Evolutionary conservation across 2,888 invertebrate species (phyloP), one percentile per base, ranked within the genome.

Genomic region (Unio pictorum): DNA sequence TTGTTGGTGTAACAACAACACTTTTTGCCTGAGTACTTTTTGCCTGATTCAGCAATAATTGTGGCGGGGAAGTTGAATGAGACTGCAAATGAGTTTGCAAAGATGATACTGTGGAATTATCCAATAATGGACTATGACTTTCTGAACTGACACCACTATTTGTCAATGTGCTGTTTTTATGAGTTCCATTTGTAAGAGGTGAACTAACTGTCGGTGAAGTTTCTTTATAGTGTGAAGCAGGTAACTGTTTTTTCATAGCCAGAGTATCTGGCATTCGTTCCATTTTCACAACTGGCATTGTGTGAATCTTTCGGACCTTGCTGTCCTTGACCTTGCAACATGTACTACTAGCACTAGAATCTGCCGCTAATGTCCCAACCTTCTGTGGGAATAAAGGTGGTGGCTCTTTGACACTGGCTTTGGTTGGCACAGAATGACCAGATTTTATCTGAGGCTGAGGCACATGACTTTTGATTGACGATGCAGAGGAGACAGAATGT

Each of bases 271-370:
- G 81, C 69, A 89, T 87, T 55, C 89, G 81, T 72, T 89, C 88
- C 64, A 89, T 85, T 75, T 88, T 87, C 34, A 89, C 89, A 11
- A 89, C 86, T 64, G 89, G 89, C 74, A 86, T 81, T 34, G 84
- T 74, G 71, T 84, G 84, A 66, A 84, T 85, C 70, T 80, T 84
- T 74, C 81, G 76, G 55, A 76, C 66, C 67, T 75, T 80, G 64
- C 75, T 70, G 62, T 78, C 72, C 64, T 80, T 82, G 23, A 76
- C 71, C 64, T 68, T 68, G 23, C 69, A 68, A 68, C 78, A 77
- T 66, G 69, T 68, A 59, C 73, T 71, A 68, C 74, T 77, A 30
- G 81, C 81, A 64, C 55, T 64, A 17, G 66, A n/a, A 59, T 30
- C 26, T 23, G 66, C 64, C 18, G 45, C 45, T 4, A 45, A 45